phyloP scores from a whole-genome alignment of 2,113 vertebrate genomes.

The Sarotherodon lohbergeri region DNA sequence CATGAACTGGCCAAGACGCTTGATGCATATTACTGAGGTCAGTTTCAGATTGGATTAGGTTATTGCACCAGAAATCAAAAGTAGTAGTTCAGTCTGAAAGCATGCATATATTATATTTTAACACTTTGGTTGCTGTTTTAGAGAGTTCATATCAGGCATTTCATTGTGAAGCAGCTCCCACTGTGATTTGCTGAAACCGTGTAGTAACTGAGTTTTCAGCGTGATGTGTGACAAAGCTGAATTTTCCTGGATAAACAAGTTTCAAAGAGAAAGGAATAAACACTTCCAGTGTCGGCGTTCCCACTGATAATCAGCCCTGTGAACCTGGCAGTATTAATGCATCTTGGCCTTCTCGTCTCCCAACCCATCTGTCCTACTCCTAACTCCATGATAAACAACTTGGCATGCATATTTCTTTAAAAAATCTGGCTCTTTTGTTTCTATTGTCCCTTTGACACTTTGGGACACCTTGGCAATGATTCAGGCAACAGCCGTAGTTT shows the following conservation, averaged over 20 bases:
- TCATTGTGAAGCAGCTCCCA: background rate
- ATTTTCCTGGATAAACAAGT: background rate
- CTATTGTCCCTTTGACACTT: background rate
- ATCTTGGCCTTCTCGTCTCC: background rate
- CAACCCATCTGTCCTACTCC: background rate
- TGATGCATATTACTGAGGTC: background rate
- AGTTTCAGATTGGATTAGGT: background rate
- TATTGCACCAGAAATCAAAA: background rate
- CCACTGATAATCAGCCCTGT: background rate
- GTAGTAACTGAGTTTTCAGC: background rate
- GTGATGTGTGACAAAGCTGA: background rate
- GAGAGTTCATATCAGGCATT: background rate
- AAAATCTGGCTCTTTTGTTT: background rate
- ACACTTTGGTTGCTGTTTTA: background rate
- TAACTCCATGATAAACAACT: background rate
- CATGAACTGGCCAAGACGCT: background rate
- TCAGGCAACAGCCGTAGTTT: background rate
- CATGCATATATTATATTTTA: background rate
- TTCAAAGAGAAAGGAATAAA: background rate
- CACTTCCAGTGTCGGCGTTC: background rate
- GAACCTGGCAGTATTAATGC: background rate
- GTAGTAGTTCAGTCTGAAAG: background rate
- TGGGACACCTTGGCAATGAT: constrained; percentile 8
- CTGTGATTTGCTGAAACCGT: background rate
- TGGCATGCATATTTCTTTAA: background rate